These are phyloP conservation scores for Urocolius indicus DNA, from an alignment of 2,113 vertebrate species.

Conservation along the genomic window DNA sequence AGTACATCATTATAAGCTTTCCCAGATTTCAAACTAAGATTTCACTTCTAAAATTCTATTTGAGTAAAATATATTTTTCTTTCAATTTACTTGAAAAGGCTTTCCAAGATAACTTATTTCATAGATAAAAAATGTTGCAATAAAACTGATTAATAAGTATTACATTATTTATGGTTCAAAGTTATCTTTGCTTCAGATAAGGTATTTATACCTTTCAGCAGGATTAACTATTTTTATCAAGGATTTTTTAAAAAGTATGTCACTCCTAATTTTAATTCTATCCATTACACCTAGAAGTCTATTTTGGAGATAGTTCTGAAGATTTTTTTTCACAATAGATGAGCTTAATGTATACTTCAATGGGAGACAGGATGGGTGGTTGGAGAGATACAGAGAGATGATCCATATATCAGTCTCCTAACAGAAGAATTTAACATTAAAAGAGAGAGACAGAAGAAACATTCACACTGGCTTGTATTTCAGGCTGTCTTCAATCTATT, in stretches of 20 bases:
- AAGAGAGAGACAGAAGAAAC: neutral
- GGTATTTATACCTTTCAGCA: conserved; percentile 28
- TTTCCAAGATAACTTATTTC: neutral
- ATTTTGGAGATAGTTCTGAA: conserved; percentile 16
- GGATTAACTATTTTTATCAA: conserved; percentile 41
- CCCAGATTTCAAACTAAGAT: neutral
- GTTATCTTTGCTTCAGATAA: conserved; percentile 25
- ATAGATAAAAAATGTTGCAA: conserved; percentile 12
- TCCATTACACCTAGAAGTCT: conserved; percentile 27
- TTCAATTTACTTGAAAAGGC: conserved; percentile 21
- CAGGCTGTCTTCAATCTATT: neutral
- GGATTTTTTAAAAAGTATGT: neutral
- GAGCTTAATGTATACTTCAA: conserved; percentile 8
- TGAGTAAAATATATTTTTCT: neutral
- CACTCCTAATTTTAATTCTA: conserved; percentile 7
- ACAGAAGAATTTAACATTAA: neutral
- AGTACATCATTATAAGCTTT: neutral
- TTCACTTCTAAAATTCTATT: neutral
- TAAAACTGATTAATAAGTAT: conserved; percentile 51
- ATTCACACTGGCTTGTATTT: neutral
- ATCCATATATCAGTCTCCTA: neutral
- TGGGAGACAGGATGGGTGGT: conserved; percentile 1
- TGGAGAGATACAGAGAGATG: neutral
- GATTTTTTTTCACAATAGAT: conserved; percentile 35
- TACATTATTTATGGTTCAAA: conserved; percentile 47